Evolutionary conservation across 2,797 vertebrate species (phyloP).

Genomic region (Gymnothorax reevesii): DNA sequence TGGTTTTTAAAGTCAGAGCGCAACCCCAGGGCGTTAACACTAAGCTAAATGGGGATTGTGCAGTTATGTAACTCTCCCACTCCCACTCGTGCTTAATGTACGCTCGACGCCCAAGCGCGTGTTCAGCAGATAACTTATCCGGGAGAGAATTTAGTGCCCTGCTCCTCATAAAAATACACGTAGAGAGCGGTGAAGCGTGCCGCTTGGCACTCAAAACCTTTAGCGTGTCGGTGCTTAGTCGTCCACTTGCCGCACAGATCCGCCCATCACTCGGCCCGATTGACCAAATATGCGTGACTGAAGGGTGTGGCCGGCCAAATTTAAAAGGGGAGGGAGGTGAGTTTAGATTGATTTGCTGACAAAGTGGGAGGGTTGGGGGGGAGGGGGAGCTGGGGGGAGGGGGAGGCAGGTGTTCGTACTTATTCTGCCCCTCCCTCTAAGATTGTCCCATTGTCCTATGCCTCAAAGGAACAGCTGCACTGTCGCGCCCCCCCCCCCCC

Average conservation of each 20-base stretch:
- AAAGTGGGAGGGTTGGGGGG: not conserved
- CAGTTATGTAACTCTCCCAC: conserved; percentile 21
- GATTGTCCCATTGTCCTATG: conserved; percentile 52
- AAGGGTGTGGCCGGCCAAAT: conserved; percentile 27
- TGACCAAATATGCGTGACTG: not conserved
- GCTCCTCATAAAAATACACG: conserved; percentile 3
- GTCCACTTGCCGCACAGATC: not conserved
- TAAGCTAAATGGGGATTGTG: not conserved
- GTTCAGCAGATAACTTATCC: conserved; percentile 27
- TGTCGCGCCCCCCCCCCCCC: conserved; percentile 36
- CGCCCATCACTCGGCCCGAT: not conserved
- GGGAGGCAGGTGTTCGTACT: conserved; percentile 52
- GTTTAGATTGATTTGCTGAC: not conserved
- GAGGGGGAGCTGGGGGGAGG: not conserved
- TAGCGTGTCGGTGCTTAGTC: conserved; percentile 27
- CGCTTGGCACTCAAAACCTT: conserved; percentile 1
- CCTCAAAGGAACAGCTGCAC: conserved; percentile 62
- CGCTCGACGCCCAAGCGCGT: conserved; percentile 13
- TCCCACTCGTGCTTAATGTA: conserved; percentile 30
- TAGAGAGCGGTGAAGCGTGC: not conserved
- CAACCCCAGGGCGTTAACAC: not conserved
- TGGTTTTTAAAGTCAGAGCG: conserved; percentile 26
- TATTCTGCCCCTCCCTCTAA: conserved; percentile 37
- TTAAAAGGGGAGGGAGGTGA: not conserved
- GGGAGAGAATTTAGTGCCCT: conserved; percentile 30